Evolutionary conservation across 1,140 invertebrate species (phyloP), one percentile per base, ranked within the genome.

Genomic region (Chrysomallon squamiferum): DNA sequence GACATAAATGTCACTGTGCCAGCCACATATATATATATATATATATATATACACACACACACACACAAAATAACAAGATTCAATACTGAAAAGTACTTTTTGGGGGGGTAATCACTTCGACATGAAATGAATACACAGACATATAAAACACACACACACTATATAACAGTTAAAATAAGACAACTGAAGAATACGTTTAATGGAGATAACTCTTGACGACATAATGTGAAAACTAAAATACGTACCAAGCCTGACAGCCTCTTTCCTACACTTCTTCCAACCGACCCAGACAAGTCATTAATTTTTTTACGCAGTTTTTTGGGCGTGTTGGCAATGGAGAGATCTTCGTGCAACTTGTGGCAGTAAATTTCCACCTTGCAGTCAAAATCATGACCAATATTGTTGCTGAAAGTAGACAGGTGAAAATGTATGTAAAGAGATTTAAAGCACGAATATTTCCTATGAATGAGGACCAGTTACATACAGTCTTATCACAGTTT

Each of bases 311-410:
- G 89, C 0, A 92, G 88, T 80, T 90, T 90, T 65, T 89, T 85
- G 0, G 90, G 89, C 1, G 90, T 90, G 69, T 88, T 90, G 1
- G 90, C 90, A 38, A 92, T 91, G 9, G 88, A 90, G 41, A 92
- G 80, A 77, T 92, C 91, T 68, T 91, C 90, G 72, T 90, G 89
- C 25, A 91, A 79, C 52, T 91, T 87, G 70, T 91, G 89, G 70
- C 89, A 89, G 76, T 91, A 92, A 20, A 92, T 88, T 81, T 92
- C 90, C 6, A 92, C 73, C 3, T 86, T 87, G 68, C 91, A 86
- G 69, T 90, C 88, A 78, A 92, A 92, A 71, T 91, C 88, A 33
- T 89, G 80, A 7, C 88, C 85, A 30, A 91, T 87, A 66, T 90
- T 87, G 74, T 89, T 88, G 79, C 90, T 91, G 84, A 27, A 86